These are phyloP conservation scores for Penelope pileata DNA, from an alignment of 2,113 vertebrate genomes.

Conservation along the genomic window DNA sequence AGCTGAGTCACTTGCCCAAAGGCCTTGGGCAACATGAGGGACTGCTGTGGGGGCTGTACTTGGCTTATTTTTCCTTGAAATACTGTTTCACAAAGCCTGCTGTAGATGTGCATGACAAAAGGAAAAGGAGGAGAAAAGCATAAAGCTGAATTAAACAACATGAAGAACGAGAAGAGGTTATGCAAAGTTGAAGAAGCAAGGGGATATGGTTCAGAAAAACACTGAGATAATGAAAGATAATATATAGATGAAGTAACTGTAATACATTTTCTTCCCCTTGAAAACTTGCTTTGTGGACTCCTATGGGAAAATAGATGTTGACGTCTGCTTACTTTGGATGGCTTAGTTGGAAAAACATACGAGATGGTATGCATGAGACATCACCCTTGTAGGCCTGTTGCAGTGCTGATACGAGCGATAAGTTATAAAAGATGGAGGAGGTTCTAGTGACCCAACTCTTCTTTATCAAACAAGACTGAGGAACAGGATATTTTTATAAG, in stretches of 20 bases:
- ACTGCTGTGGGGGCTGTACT: neutral
- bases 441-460: neutral
- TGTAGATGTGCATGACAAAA: neutral
- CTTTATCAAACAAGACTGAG: neutral
- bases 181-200: constrained; percentile 44
- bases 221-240: constrained; percentile 53
- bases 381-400: neutral
- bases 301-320: neutral
- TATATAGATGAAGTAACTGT: constrained; percentile 56
- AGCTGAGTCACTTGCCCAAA: neutral
- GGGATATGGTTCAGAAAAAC: constrained; percentile 35
- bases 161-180: constrained; percentile 49
- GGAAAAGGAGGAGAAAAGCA: neutral
- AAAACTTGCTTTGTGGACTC: constrained; percentile 15
- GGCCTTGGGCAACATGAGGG: neutral
- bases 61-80: neutral
- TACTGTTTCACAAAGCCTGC: neutral
- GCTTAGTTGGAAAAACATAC: constrained; percentile 8
- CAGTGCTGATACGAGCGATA: neutral
- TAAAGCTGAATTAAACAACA: constrained; percentile 10
- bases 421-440: neutral
- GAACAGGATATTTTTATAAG: neutral
- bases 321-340: constrained; percentile 45
- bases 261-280: constrained; percentile 6
- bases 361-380: accelerated